These are phyloP conservation scores for Dryocosmus kuriphilus DNA, from an alignment of 2,888 invertebrate genomes.

Conservation along the genomic window DNA sequence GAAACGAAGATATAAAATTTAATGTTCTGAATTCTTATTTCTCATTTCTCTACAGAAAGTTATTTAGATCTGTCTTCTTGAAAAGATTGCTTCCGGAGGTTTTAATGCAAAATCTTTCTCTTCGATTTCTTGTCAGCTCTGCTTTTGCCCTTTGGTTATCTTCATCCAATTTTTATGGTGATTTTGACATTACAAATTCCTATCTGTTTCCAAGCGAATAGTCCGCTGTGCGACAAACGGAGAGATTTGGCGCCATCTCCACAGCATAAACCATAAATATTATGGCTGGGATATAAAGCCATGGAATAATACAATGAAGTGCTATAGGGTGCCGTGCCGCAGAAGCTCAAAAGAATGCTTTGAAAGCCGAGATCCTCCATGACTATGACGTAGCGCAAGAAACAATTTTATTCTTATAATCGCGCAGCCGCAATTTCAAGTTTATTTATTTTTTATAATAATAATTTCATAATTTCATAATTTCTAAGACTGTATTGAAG, in stretches of 20 bases:
- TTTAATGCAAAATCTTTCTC: too few relatives aligned
- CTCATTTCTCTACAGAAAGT: too few relatives aligned
- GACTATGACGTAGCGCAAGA: neutral
- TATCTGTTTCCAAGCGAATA: neutral
- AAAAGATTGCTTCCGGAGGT: too few relatives aligned
- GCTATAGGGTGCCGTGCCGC: neutral
- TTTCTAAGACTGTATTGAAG: too few relatives aligned
- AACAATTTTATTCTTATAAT: neutral
- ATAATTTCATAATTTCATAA: too few relatives aligned
- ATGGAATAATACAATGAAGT: constrained; percentile 21
- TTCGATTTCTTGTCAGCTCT: neutral
- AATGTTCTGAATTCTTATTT: too few relatives aligned
- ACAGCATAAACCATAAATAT: constrained; percentile 28
- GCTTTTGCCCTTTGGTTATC: neutral
- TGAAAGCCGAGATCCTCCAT: neutral
- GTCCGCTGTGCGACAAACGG: neutral
- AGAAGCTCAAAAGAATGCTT: neutral
- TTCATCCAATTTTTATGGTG: neutral
- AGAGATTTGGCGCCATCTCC: neutral
- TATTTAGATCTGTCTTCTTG: too few relatives aligned
- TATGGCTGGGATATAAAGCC: constrained; percentile 15
- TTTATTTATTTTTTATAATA: neutral
- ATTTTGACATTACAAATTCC: neutral
- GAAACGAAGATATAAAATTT: too few relatives aligned
- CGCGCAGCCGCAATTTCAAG: neutral